phyloP scores from a whole-genome alignment of 2,797 vertebrate species.

The Semaprochilodus insignis region DNA sequence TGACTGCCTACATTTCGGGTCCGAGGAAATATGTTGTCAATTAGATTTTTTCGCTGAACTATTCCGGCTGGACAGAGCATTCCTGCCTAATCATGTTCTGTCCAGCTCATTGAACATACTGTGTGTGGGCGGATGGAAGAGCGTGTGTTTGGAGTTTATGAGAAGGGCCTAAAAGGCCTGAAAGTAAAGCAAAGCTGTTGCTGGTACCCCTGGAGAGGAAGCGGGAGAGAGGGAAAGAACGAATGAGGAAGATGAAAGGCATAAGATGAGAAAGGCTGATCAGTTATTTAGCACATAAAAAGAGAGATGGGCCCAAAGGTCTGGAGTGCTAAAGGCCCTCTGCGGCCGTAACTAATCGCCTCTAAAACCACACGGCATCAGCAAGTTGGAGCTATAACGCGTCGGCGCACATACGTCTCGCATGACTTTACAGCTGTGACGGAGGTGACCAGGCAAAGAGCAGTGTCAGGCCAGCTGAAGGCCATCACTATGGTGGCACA shows the following conservation, averaged over 20 bases:
- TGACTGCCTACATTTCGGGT: background rate
- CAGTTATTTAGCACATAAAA: slow-evolving; percentile 70
- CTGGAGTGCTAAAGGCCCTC: slow-evolving; percentile 63
- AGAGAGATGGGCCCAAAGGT: slow-evolving; percentile 62
- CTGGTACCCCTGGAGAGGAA: background rate
- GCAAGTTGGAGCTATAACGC: slow-evolving; percentile 67
- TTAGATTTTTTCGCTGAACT: background rate
- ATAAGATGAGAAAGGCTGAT: slow-evolving; percentile 50
- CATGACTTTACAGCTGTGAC: slow-evolving; percentile 60
- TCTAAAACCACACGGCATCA: slow-evolving; percentile 73
- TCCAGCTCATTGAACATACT: slow-evolving; percentile 72
- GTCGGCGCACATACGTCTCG: slow-evolving; percentile 24
- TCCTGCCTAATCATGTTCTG: slow-evolving; percentile 79
- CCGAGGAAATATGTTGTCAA: background rate
- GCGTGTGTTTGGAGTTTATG: slow-evolving; percentile 37
- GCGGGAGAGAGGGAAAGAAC: slow-evolving; percentile 66
- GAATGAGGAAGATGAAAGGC: slow-evolving; percentile 67
- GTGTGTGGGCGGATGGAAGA: background rate
- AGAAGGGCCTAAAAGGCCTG: slow-evolving; percentile 49
- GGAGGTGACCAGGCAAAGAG: slow-evolving; percentile 60
- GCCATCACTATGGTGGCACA: slow-evolving; percentile 44
- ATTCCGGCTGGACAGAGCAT: slow-evolving; percentile 73
- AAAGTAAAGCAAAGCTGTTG: background rate
- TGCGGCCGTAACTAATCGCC: slow-evolving; percentile 70
- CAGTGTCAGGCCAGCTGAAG: slow-evolving; percentile 66